Evolutionary conservation across 2,888 invertebrate genomes (phyloP).

Genomic region (Neoaliturus tenellus): DNA sequence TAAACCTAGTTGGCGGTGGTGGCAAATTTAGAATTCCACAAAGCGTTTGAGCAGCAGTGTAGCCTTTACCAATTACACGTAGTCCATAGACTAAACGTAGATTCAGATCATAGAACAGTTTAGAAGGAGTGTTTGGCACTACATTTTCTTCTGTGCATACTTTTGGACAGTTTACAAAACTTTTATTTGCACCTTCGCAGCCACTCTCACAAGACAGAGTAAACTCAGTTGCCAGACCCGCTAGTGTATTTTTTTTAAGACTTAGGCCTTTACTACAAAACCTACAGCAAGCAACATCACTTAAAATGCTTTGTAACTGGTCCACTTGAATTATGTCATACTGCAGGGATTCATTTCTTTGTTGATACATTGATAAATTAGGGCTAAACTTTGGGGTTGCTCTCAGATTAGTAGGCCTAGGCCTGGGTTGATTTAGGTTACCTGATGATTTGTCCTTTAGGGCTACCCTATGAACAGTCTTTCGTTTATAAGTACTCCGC

Average conservation of each 20-base stretch:
- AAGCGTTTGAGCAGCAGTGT: constrained; percentile 1
- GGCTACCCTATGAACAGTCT: background rate
- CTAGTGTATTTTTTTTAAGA: background rate
- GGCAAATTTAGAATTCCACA: constrained; percentile 15
- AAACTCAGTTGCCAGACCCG: constrained; percentile 11
- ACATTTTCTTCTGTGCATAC: background rate
- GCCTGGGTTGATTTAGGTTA: background rate
- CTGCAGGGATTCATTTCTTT: background rate
- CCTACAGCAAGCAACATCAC: background rate
- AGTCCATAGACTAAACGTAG: constrained; percentile 14
- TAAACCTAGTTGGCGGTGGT: background rate
- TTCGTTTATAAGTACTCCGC: background rate
- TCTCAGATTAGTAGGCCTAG: background rate
- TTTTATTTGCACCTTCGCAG: background rate
- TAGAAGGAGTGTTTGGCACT: background rate
- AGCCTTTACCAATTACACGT: background rate
- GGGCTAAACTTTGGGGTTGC: background rate
- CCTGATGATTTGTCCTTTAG: background rate
- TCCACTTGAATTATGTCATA: constrained; percentile 19
- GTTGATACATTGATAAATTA: background rate
- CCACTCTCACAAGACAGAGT: background rate
- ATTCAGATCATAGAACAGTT: background rate
- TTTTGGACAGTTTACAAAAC: background rate
- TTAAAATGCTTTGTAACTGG: background rate
- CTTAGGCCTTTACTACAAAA: background rate